Conservation (phyloP, 64 coral and sea anemone genomes). For the Pachyseris speciosa region DNA sequence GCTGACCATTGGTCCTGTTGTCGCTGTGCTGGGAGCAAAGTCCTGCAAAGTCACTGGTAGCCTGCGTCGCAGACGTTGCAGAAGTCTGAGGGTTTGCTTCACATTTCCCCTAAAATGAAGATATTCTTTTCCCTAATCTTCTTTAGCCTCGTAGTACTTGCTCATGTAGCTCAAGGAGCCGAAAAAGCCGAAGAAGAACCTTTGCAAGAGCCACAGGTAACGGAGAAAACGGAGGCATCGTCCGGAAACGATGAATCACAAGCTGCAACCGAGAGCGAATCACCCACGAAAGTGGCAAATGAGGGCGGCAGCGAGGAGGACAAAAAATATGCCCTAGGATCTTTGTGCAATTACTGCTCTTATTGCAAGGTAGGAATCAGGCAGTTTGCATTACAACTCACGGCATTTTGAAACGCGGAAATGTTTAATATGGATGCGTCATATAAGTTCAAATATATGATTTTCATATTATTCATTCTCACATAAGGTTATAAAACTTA, state of each 20-base stretch:
- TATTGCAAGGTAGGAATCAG: constrained; percentile 91
- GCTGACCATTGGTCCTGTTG: no score
- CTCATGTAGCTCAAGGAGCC: background rate
- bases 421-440: background rate
- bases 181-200: constrained; percentile 48
- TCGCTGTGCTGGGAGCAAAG: no score
- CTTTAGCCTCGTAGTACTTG: background rate
- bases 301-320: constrained; percentile 28
- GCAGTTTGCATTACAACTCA: background rate
- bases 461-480: background rate
- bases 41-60: no score
- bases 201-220: constrained; percentile 34
- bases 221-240: background rate
- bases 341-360: constrained; percentile 86
- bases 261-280: constrained; percentile 23
- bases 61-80: no score
- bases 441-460: background rate
- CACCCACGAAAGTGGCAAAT: background rate
- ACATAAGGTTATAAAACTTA: no score
- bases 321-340: constrained; percentile 75
- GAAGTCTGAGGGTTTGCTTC: background rate
- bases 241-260: background rate
- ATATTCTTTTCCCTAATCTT: background rate
- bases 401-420: background rate
- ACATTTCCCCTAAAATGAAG: background rate